These are phyloP conservation scores for Nilaparvata lugens DNA, from an alignment of 1,140 invertebrate genomes.

Conservation along the genomic window DNA sequence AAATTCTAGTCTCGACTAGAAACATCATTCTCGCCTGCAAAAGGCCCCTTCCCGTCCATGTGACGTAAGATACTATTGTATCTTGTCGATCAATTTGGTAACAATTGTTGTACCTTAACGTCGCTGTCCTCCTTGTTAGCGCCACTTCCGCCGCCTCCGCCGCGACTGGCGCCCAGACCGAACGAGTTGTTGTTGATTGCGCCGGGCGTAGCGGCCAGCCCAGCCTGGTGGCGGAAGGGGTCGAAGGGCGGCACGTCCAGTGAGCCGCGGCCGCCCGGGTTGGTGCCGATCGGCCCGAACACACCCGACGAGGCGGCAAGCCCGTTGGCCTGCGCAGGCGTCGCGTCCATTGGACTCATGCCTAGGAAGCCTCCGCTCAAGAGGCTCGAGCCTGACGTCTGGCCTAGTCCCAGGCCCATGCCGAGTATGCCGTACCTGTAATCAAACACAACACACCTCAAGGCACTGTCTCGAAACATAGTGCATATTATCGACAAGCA, in stretches of 20 bases:
- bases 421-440: conserved; percentile 74
- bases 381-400: conserved; percentile 27
- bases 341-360: conserved; percentile 45
- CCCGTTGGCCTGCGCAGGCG: conserved; percentile 47
- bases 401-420: conserved; percentile 70
- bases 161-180: conserved; percentile 36
- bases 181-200: conserved; percentile 67
- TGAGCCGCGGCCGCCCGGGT: conserved; percentile 26
- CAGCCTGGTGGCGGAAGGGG: conserved; percentile 56
- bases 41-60: too few relatives aligned
- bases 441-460: not conserved
- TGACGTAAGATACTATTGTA: too few relatives aligned
- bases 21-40: too few relatives aligned
- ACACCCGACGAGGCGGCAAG: conserved; percentile 49
- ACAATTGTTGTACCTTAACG: too few relatives aligned
- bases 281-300: conserved; percentile 69
- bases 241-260: conserved; percentile 53
- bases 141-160: too few relatives aligned
- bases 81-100: not conserved
- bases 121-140: not conserved
- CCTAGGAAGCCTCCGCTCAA: conserved; percentile 26
- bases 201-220: conserved; percentile 46
- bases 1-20: too few relatives aligned
- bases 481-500: too few relatives aligned
- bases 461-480: too few relatives aligned